Evolutionary conservation across 2,113 vertebrate genomes (phyloP), one percentile per base, ranked within the genome.

Genomic region (Toxotes jaculatrix): DNA sequence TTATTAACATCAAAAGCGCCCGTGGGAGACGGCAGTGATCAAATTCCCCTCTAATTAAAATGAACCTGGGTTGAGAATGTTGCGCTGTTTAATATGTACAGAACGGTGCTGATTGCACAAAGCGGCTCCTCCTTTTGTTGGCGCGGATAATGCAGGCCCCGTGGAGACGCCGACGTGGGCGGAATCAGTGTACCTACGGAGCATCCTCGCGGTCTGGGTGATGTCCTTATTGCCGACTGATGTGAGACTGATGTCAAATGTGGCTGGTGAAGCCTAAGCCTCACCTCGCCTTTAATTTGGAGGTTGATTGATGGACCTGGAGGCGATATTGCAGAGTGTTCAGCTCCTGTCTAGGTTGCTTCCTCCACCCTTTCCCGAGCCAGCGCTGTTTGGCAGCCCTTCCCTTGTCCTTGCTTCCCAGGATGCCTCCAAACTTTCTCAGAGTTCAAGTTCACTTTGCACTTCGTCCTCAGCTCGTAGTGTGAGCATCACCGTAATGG

Each of bases 41-140:
- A 95, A 92, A 94, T 92, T 90, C 80, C 80, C 74, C 86, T 82
- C 94, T 95, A 94, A 95, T 95, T 95, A 94, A 95, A 95, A 93
- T 75, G 87, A 95, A 94, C 91, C 82, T 84, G 87, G 79, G 81
- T 80, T 88, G 87, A 91, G 91, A 89, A 78, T 83, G 82, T 80
- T 85, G 69, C 61, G 64, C 89, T 93, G 90, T 91, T 95, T 95
- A 94, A 94, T 93, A 95, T 95, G 94, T 92, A 88, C 91, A 55
- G 90, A 93, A 78, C 60, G 83, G 27, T 4, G 71, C 83, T 40
- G 87, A 89, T 89, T 83, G 89, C 90, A 94, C 92, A 92, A 91
- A 91, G 88, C 81, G 8, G 74, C 88, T 80, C 83, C 87, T 89
- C 91, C 91, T 91, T 93, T 94, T 92, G 92, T 94, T 89, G 84